These are phyloP conservation scores for Oxystoma pomonae DNA, from an alignment of 2,888 invertebrate genomes.

Conservation along the genomic window DNA sequence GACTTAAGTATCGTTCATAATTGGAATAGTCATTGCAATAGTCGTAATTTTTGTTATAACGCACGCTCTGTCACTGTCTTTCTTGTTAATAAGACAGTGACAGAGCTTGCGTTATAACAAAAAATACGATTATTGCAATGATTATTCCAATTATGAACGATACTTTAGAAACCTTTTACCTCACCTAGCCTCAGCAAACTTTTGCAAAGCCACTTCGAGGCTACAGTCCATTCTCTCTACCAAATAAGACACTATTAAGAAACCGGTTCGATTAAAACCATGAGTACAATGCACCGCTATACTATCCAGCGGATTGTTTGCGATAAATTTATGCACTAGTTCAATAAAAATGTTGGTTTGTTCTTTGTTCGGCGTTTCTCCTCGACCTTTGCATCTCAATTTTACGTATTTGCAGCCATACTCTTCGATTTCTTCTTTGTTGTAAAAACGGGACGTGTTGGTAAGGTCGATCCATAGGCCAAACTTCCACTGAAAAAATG, in stretches of 20 bases:
- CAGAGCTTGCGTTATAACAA: too few relatives aligned
- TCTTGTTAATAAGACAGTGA: too few relatives aligned
- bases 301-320: constrained; percentile 71
- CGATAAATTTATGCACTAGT: constrained; percentile 73
- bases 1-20: too few relatives aligned
- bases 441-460: constrained; percentile 91
- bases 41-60: too few relatives aligned
- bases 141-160: too few relatives aligned
- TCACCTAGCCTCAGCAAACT: constrained; percentile 68
- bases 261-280: constrained; percentile 98
- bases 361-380: constrained; percentile 83
- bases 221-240: constrained; percentile 80
- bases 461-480: constrained; percentile 97
- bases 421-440: constrained; percentile 71
- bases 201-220: constrained; percentile 76
- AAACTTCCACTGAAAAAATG: constrained; percentile 67
- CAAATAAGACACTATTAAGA: constrained; percentile 87
- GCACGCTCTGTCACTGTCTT: too few relatives aligned
- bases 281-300: constrained; percentile 94
- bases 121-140: too few relatives aligned
- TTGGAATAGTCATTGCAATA: too few relatives aligned
- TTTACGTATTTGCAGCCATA: constrained; percentile 82
- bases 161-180: too few relatives aligned
- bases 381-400: constrained; percentile 86
- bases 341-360: constrained; percentile 82